Base-by-base conservation (phyloP, 2,113 vertebrate genomes). In the Halcyon malimbica region DNA sequence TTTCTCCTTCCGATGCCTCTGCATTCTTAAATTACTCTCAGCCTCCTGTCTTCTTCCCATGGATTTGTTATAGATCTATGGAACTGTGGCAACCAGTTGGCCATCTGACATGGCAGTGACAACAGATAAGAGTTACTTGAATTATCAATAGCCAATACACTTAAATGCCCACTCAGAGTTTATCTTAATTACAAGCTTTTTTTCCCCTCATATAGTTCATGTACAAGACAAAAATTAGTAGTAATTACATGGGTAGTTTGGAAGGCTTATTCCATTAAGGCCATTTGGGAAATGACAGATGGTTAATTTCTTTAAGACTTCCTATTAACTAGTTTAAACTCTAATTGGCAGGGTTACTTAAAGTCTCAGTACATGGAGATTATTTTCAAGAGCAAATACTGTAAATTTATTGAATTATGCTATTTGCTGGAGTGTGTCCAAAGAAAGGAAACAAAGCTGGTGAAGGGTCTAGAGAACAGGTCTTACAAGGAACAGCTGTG, bases 261-360 rank as follows among this genome's bases (percentile, higher is more conserved):
- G 51, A 93, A 94, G 76, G 83, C 14, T 93, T 95, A 77, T 19
- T 91, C 51, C 42, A 90, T 81, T 78, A 89, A 70, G 26, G 86
- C 60, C 16, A 90, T 78, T 51, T 75, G 46, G 51, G 64, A 97
- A 90, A 80, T 87, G 90, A 93, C 93, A 94, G 68, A 90, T 75
- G 79, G 64, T 81, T 93, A 70, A 92, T 92, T 85, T 75, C 71
- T 75, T 92, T 77, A 92, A 91, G 83, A 87, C 64, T 78, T 86
- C 53, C 39, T 60, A 83, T 76, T 81, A 92, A 75, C 69, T 94
- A 82, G 62, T 68, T 93, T 92, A 95, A 96, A 78, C 51, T 71
- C 75, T 60, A 96, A 89, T 84, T 89, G 63, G 46, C 64, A 92
- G 56, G 46, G 13, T 86, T 94, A 94, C 80, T 87, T 84, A 50